phyloP scores from a whole-genome alignment of 2,888 invertebrate species.

The Ischnus inquisitorius region DNA sequence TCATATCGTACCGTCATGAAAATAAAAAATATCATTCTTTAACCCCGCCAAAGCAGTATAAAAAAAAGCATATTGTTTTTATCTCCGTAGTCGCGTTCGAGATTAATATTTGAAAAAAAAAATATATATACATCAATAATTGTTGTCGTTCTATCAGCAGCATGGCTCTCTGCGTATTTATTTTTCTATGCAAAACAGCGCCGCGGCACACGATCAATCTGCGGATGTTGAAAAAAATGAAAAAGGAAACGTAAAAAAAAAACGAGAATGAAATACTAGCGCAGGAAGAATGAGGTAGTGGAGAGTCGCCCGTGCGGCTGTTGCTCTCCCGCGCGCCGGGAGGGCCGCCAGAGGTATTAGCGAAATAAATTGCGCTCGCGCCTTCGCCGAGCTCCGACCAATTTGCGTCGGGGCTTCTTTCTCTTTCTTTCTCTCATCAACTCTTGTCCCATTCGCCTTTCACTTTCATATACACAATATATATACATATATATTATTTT shows the following conservation, averaged over 20 bases:
- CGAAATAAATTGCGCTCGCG: constrained; percentile 66
- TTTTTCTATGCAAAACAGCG: constrained; percentile 22
- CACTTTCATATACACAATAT: constrained; percentile 16
- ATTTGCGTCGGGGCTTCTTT: constrained; percentile 59
- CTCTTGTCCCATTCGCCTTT: constrained; percentile 15
- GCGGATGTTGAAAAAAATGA: constrained; percentile 34
- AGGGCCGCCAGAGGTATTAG: constrained; percentile 59
- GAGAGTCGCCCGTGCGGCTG: constrained; percentile 37
- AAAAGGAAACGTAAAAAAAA: constrained; percentile 29
- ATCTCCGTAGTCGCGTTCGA: background rate
- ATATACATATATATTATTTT: no score
- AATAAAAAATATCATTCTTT: constrained; percentile 5
- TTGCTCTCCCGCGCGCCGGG: constrained; percentile 31
- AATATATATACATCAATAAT: background rate
- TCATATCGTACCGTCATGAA: background rate
- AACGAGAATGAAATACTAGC: constrained; percentile 53
- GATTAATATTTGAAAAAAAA: no score
- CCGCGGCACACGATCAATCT: constrained; percentile 35
- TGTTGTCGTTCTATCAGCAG: background rate
- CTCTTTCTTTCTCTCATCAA: constrained; percentile 32
- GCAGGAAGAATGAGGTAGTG: constrained; percentile 9
- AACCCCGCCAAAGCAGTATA: background rate
- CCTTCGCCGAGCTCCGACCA: constrained; percentile 53
- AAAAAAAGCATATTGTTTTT: background rate
- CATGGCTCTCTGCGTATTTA: background rate